phyloP scores from a whole-genome alignment of 2,888 invertebrate species.

The Litoditis marina region DNA sequence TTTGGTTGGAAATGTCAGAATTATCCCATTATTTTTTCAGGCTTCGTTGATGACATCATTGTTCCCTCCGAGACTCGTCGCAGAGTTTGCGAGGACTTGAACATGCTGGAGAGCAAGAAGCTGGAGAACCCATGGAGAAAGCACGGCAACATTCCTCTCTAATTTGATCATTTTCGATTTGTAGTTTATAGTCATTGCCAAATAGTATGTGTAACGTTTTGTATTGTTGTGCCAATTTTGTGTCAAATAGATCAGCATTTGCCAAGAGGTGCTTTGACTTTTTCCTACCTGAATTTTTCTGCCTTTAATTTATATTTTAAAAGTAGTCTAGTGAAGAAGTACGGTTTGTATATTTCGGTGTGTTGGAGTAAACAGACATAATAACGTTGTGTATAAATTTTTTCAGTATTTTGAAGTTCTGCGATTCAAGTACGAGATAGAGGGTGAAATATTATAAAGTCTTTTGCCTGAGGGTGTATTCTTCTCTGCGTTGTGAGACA shows the following conservation, averaged over 20 bases:
- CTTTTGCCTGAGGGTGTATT: no score
- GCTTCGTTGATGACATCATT: slow-evolving; percentile 73
- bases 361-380: no score
- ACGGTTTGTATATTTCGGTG: no score
- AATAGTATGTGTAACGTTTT: neutral
- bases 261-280: no score
- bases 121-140: slow-evolving; percentile 70
- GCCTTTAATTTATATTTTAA: slow-evolving; percentile 1
- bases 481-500: no score
- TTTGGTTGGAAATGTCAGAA: no score
- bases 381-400: no score
- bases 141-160: slow-evolving; percentile 73
- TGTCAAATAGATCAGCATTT: neutral
- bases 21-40: slow-evolving; percentile 62
- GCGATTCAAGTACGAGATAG: no score
- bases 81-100: slow-evolving; percentile 69
- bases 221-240: neutral
- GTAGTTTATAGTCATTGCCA: neutral
- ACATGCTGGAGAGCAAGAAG: slow-evolving; percentile 68
- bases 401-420: no score
- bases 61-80: slow-evolving; percentile 69
- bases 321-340: no score
- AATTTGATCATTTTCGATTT: slow-evolving; percentile 5
- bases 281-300: no score
- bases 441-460: no score